phyloP scores from a whole-genome alignment of 2,113 vertebrate species.

The Nibea coibor region DNA sequence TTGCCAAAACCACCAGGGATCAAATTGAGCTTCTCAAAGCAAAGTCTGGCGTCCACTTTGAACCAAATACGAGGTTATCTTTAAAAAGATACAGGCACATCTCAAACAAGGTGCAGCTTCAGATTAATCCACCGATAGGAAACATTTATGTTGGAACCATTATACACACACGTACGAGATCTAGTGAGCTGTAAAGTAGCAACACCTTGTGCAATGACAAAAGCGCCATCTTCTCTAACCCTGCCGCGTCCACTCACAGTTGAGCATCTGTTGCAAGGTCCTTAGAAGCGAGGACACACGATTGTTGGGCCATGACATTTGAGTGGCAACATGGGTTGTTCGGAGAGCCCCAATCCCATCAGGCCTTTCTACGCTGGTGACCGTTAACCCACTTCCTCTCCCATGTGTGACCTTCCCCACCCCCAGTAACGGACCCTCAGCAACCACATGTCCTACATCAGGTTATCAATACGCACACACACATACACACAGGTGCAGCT shows the following conservation, averaged over 20 bases:
- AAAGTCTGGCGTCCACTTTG: background rate
- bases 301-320: conserved; percentile 52
- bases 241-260: conserved; percentile 3
- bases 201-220: background rate
- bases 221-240: conserved; percentile 13
- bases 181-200: background rate
- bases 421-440: conserved; percentile 44
- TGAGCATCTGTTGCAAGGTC: conserved; percentile 42
- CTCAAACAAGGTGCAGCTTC: background rate
- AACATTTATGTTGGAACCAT: background rate
- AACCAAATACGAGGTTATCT: conserved; percentile 9
- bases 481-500: conserved; percentile 14
- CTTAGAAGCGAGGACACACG: conserved; percentile 3
- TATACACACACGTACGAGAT: background rate
- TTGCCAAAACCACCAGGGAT: conserved; percentile 26
- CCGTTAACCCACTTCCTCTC: conserved; percentile 79
- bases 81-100: conserved; percentile 17
- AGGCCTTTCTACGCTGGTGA: conserved; percentile 57
- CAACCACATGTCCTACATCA: conserved; percentile 40
- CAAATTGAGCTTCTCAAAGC: conserved; percentile 13
- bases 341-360: conserved; percentile 53
- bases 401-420: conserved; percentile 66
- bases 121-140: background rate
- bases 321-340: conserved; percentile 50
- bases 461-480: conserved; percentile 7